These are phyloP conservation scores for Hydrocynus forskahlii DNA, from an alignment of 2,797 vertebrate species.

Conservation along the genomic window DNA sequence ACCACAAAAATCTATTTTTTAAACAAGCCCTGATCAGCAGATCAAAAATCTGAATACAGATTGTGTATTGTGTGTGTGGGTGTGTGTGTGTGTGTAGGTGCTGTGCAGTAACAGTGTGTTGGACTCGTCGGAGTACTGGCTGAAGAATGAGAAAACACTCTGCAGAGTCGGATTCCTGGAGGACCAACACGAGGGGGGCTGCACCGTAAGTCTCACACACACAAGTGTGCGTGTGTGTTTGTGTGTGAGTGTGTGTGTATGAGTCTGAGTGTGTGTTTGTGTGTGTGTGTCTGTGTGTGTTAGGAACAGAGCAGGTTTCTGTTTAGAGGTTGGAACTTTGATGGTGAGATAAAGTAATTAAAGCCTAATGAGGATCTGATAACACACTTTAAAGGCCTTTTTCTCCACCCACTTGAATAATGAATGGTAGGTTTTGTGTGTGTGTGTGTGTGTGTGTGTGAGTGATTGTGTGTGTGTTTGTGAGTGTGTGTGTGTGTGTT, in stretches of 20 bases:
- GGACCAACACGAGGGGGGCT: slow-evolving; percentile 84
- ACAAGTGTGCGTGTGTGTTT: no score
- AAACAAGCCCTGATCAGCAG: no score
- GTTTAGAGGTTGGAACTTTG: neutral
- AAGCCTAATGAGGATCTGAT: neutral
- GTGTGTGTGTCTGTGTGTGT: no score
- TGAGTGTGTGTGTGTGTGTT: neutral
- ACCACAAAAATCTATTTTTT: no score
- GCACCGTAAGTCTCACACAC: slow-evolving; percentile 85
- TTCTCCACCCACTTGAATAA: neutral
- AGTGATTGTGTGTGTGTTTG: neutral
- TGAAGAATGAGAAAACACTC: slow-evolving; percentile 89
- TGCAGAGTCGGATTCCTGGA: slow-evolving; percentile 91
- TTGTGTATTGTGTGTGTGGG: neutral
- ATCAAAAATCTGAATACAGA: no score
- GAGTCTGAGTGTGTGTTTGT: no score
- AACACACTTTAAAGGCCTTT: neutral
- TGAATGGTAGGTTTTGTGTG: neutral
- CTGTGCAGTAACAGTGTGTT: slow-evolving; percentile 89
- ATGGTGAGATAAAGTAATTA: neutral
- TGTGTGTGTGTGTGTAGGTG: slow-evolving; percentile 75
- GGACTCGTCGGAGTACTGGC: slow-evolving; percentile 95
- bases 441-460: neutral
- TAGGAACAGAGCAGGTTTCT: no score
- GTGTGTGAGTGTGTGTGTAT: no score